Percentiles rank a stretch among this genome's conserved stretches.
Conservation (phyloP, 2,888 invertebrate species). For the Ennomos quercinarius region DNA sequence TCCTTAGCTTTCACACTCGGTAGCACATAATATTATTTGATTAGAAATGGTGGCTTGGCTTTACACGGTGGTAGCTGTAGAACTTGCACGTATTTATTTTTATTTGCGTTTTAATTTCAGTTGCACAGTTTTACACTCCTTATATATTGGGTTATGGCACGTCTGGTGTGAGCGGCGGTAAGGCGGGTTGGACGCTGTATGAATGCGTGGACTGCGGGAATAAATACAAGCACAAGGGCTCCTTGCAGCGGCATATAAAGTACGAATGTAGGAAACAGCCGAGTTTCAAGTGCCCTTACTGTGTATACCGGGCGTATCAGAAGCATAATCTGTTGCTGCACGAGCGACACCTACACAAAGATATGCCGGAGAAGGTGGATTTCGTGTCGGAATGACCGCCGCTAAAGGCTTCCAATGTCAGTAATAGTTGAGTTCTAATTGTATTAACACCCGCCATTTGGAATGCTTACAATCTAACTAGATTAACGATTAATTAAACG, state of each 20-base stretch:
- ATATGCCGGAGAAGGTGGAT: conserved; percentile 83
- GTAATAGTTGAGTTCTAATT: conserved; percentile 53
- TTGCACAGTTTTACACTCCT: conserved; percentile 85
- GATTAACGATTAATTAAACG: not conserved
- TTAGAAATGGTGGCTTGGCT: conserved; percentile 72
- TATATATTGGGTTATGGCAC: conserved; percentile 84
- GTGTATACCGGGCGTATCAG: conserved; percentile 88
- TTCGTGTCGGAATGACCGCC: conserved; percentile 81
- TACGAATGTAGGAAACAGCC: conserved; percentile 91
- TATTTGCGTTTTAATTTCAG: conserved; percentile 83
- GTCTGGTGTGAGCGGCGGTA: conserved; percentile 74
- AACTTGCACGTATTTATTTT: conserved; percentile 81
- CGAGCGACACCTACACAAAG: conserved; percentile 83
- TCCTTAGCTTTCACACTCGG: conserved; percentile 73
- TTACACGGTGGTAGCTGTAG: conserved; percentile 73
- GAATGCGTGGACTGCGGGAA: conserved; percentile 91
- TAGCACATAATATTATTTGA: conserved; percentile 59
- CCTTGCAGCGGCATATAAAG: conserved; percentile 90
- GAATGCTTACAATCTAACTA: conserved; percentile 32
- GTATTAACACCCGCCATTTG: conserved; percentile 35
- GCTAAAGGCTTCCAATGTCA: conserved; percentile 67
- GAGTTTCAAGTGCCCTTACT: conserved; percentile 89
- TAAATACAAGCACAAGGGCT: conserved; percentile 92
- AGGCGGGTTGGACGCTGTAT: conserved; percentile 81
- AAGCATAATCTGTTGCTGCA: conserved; percentile 86